Evolutionary conservation across 2,888 invertebrate genomes (phyloP), one percentile per base, ranked within the genome.

Genomic region (Meteorus colon): DNA sequence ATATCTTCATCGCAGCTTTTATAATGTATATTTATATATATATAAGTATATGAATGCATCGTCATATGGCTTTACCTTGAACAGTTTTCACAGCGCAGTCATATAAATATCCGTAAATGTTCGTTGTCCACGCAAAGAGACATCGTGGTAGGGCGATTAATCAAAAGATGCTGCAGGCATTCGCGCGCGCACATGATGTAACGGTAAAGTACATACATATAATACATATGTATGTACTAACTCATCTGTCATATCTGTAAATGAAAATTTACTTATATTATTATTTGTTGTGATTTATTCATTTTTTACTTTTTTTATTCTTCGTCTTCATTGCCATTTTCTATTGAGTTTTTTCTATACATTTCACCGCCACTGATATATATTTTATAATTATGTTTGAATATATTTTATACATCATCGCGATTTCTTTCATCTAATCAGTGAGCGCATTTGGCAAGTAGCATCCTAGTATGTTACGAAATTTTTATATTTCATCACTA

Each of bases 51-150:
- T 27, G 66, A 66, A 79, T 73, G 78, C 79, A 80, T 68, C 82
- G 82, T 85, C 84, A 82, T 82, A 81, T 80, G 77, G 80, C 45
- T 68, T 55, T 76, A 74, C 75, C 80, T 79, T 78, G 78, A 70
- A 76, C 81, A 55, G 55, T 55, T 55, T 81, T 79, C 79, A 81
- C 77, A 75, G 77, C 75, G 78, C 80, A 80, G 79, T 84, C 85
- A 82, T 83, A 87, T 86, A 86, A 88, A 86, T 86, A 87, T 85
- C 82, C 81, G 82, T 82, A 82, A 86, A 86, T 86, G 84, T 86
- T 82, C 84, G 84, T 83, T 82, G 84, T 82, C 79, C 81, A 79
- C 75, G 82, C 77, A 77, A 77, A 82, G 80, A 79, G 77, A 81
- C 75, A 73, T 69, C 76, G 74, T 73, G 76, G 81, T 79, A 74